Conservation (phyloP, 2,888 invertebrate species). For the Atrina japonica region DNA sequence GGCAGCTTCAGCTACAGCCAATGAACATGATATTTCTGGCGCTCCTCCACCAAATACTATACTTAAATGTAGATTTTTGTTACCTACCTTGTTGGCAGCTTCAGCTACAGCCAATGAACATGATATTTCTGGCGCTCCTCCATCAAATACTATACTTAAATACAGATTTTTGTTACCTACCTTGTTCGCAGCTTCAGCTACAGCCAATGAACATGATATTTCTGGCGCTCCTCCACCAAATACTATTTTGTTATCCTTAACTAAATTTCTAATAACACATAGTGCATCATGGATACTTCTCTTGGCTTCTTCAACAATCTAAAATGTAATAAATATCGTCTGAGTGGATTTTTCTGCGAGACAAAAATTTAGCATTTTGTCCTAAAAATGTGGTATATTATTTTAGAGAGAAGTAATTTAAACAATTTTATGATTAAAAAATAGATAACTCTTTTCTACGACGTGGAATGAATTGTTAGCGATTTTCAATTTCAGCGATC, state of each 20-base stretch:
- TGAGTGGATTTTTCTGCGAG: too few species aligned
- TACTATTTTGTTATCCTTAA: constrained; percentile 89
- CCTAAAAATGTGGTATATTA: too few species aligned
- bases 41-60: constrained; percentile 99
- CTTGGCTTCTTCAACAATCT: constrained; percentile 89
- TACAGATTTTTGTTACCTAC: constrained; percentile 63
- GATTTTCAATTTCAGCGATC: too few species aligned
- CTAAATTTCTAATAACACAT: constrained; percentile 88
- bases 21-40: constrained; percentile 95
- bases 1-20: constrained; percentile 94
- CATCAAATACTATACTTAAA: constrained; percentile 97
- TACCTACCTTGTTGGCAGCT: constrained; percentile 87
- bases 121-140: constrained; percentile 97
- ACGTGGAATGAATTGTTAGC: too few species aligned
- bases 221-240: constrained; percentile 99
- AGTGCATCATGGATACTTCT: constrained; percentile 88
- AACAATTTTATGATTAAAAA: too few species aligned
- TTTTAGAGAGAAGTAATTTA: too few species aligned
- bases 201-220: constrained; percentile 95
- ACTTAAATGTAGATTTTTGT: too few species aligned
- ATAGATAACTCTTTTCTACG: too few species aligned
- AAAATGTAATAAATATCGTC: constrained; percentile 51
- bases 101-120: constrained; percentile 95
- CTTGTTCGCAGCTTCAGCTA: constrained; percentile 91
- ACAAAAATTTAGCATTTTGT: too few species aligned